Evolutionary conservation across 2,797 vertebrate species (phyloP), one percentile per base, ranked within the genome.

Genomic region (Onychomys leucogaster): DNA sequence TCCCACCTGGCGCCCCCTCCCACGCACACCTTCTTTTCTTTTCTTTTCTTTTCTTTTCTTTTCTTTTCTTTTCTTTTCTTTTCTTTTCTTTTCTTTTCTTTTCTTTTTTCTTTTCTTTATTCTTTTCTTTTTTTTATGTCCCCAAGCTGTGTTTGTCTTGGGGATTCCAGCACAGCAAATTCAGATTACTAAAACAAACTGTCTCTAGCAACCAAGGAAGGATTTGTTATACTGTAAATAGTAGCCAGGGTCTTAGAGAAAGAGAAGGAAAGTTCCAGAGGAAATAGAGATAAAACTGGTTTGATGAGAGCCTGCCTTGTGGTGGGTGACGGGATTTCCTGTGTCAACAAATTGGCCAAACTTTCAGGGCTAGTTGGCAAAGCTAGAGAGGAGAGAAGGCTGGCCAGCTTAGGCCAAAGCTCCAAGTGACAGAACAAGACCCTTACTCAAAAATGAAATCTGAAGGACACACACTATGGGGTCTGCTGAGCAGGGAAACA

Each of bases 81-180:
- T 65, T n/a, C 14, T 34, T 11, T n/a, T n/a, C n/a, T n/a, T n/a
- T n/a, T n/a, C n/a, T n/a, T 34, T 10, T 8, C 10, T 16, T 65
- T 7, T 6, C 9, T 23, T 41, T 23, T 41, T 11, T 57, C 27
- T 8, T 57, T 65, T n/a, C 14, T 34, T 11, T n/a, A n/a, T n/a
- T 34, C 10, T 8, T 14, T 16, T n/a, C n/a, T n/a, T 34, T 10
- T 8, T 14, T 16, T 65, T 12, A 49, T n/a, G 73, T 55, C 12
- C 61, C 89, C 37, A 90, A 94, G 6, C 65, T 94, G 86, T 92
- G 14, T 96, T 90, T 95, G 67, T 95, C 82, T 95, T 95, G 19
- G 52, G 95, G 95, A 94, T 94, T 91, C 34, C 41, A 96, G 91
- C 61, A 59, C 49, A 94, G 55, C 59, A 95, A 94, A 92, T 93